phyloP scores from a whole-genome alignment of 2,113 vertebrate species.

The Centropus bengalensis region DNA sequence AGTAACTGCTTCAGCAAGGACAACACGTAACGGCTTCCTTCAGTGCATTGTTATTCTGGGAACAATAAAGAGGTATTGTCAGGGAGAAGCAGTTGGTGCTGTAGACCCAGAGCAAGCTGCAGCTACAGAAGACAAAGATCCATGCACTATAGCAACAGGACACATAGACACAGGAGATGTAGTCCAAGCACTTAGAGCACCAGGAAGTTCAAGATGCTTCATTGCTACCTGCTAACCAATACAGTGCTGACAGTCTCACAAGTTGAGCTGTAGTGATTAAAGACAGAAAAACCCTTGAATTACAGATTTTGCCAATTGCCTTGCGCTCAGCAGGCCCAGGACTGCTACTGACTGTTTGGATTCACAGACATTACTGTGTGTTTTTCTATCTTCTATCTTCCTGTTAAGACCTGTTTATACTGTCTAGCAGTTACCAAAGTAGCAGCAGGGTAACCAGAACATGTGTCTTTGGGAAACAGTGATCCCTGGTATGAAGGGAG shows the following conservation, averaged over 20 bases:
- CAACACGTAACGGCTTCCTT: not conserved
- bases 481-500: not conserved
- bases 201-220: not conserved
- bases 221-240: not conserved
- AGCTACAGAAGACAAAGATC: not conserved
- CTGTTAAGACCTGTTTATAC: not conserved
- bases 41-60: not conserved
- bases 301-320: not conserved
- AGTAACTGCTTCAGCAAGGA: not conserved
- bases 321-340: not conserved
- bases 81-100: not conserved
- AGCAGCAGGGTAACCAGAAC: not conserved
- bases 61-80: not conserved
- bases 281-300: not conserved
- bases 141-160: not conserved
- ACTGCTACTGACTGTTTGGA: no score
- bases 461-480: not conserved
- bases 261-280: not conserved
- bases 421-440: not conserved
- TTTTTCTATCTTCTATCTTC: not conserved
- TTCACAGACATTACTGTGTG: not conserved
- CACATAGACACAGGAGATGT: not conserved
- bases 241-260: not conserved
- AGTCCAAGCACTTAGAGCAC: not conserved
- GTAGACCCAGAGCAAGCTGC: not conserved